A percentile compares a stretch with the other conserved stretches of the same genome.
Conservation (phyloP, 2,888 invertebrate genomes). For the Oligia latruncula region DNA sequence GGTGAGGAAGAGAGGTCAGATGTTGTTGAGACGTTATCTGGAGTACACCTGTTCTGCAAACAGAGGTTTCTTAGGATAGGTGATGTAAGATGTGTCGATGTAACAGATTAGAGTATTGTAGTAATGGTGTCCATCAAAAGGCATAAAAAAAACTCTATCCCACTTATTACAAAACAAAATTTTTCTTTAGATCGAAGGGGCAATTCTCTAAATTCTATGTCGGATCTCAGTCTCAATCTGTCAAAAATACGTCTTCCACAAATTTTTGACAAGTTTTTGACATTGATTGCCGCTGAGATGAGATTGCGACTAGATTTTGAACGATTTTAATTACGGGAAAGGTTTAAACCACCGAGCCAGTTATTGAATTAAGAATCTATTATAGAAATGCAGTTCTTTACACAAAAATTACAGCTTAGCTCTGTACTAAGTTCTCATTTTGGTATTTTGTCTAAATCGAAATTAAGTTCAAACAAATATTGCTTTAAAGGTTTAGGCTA, state of each 20-base stretch:
- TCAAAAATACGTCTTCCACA: too few species aligned
- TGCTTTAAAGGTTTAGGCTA: neutral
- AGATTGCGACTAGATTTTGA: too few species aligned
- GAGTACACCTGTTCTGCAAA: conserved; percentile 55
- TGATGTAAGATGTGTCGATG: conserved; percentile 33
- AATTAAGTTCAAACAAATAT: neutral
- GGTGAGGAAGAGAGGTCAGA: conserved; percentile 53
- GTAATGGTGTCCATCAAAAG: neutral
- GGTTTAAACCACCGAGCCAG: too few species aligned
- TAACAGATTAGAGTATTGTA: conserved; percentile 6
- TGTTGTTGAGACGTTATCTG: conserved; percentile 54
- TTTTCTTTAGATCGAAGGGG: too few species aligned
- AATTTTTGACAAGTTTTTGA: too few species aligned
- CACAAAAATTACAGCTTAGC: too few species aligned
- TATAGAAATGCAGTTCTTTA: too few species aligned
- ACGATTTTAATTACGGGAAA: too few species aligned
- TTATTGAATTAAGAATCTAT: too few species aligned
- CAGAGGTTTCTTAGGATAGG: conserved; percentile 33
- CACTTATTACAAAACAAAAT: neutral
- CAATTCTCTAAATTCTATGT: too few species aligned
- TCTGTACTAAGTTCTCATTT: neutral
- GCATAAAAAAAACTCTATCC: neutral
- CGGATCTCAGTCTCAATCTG: too few species aligned
- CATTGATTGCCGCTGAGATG: too few species aligned
- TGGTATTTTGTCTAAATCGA: neutral